phyloP scores from a whole-genome alignment of 1,140 invertebrate genomes.

The Drosophila sproati region DNA sequence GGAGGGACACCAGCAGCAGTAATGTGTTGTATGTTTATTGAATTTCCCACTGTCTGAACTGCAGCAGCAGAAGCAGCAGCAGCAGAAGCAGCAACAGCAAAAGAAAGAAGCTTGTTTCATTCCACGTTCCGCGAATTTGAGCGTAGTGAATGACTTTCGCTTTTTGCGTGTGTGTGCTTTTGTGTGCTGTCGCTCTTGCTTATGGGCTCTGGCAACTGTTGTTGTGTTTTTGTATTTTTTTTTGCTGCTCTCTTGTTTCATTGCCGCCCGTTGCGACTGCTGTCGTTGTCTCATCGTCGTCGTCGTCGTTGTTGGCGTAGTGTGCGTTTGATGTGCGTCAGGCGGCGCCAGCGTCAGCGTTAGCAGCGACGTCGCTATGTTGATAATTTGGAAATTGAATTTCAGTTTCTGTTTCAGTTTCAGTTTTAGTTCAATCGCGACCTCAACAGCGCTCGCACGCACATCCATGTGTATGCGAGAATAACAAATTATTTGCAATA shows the following conservation, averaged over 20 bases:
- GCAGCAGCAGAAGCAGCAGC: background rate
- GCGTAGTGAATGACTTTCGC: background rate
- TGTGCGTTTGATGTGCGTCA: conserved; percentile 16
- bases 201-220: background rate
- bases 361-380: conserved; percentile 17
- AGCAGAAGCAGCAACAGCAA: background rate
- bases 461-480: conserved; percentile 10
- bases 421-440: conserved; percentile 69
- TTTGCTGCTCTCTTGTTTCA: conserved; percentile 13
- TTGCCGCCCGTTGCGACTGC: conserved; percentile 35
- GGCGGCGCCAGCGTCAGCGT: conserved; percentile 5
- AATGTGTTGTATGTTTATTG: background rate
- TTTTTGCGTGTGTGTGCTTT: background rate
- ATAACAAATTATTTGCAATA: conserved; percentile 5
- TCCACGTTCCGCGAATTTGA: background rate
- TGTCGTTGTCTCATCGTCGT: background rate
- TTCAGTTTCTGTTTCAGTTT: conserved; percentile 40
- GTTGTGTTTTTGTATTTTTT: conserved; percentile 4
- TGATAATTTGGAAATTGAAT: conserved; percentile 58
- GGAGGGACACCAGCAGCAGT: too few relatives aligned
- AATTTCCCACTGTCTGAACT: background rate
- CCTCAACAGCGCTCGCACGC: conserved; percentile 66
- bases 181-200: conserved; percentile 41
- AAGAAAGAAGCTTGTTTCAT: background rate
- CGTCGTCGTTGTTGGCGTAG: background rate